Evolutionary conservation across 1,140 invertebrate genomes (phyloP), one percentile per base, ranked within the genome.

Genomic region (Drosophila simulans): DNA sequence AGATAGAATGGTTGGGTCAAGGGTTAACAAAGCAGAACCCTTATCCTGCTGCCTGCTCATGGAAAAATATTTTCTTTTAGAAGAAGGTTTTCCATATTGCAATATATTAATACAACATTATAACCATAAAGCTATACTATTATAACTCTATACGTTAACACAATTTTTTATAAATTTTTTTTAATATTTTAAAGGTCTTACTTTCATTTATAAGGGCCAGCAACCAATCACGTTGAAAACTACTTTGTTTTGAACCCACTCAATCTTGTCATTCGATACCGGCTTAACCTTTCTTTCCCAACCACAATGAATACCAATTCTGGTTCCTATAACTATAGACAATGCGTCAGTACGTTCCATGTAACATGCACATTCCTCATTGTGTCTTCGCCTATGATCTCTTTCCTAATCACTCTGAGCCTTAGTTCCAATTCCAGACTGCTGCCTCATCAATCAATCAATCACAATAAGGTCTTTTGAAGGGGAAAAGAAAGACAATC

Each of bases 391-490:
- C 22, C 43, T 49, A 42, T 66, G 45, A 63, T 43, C 60, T 66
- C 64, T 68, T 65, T 68, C 35, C 39, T 48, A 70, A 69, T 69
- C 52, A 69, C 64, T 57, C 52, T 57, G 27, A 49, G 40, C 51
- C 40, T 17, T 64, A 48, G 34, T 70, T 69, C 11, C 66, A 31
- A 31, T 39, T 39, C 13, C 11, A 70, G 66, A 13, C 59, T 22
- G 59, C 46, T 69, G 53, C 63, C 63, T 63, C 63, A 53, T 65
- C 62, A 37, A 70, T 70, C 66, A 48, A 65, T 65, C 62, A 65
- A 70, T 70, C 66, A 62, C 64, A 70, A 70, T 56, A 43, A 57
- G 64, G 34, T 70, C 66, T 43, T 46, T 39, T 40, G n/a, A 20
- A 35, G 45, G 27, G 20, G 22, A 40, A 34, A 43, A 37, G 42